These are phyloP conservation scores for Cotesia typhae DNA, from an alignment of 1,140 invertebrate species.

Conservation along the genomic window DNA sequence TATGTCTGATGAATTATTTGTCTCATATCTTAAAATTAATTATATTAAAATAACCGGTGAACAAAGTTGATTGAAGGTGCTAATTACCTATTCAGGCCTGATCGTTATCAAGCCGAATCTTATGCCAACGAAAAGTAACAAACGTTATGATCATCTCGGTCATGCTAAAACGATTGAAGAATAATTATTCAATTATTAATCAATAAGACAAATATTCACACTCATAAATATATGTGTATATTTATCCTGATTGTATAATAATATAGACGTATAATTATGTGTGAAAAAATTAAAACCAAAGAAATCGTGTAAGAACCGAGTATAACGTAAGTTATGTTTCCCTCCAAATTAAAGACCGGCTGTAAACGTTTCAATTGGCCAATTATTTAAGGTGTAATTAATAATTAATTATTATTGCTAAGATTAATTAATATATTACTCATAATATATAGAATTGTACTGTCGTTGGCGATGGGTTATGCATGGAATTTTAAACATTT, in stretches of 20 bases:
- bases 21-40: constrained; percentile 8
- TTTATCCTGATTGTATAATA: too few species aligned
- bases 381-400: constrained; percentile 32
- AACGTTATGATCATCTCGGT: constrained; percentile 28
- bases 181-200: constrained; percentile 15
- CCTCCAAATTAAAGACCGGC: constrained; percentile 41
- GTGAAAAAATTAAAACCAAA: constrained; percentile 23
- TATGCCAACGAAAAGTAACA: constrained; percentile 38
- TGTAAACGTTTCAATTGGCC: constrained; percentile 41
- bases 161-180: constrained; percentile 9
- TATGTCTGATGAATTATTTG: constrained; percentile 22
- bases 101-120: constrained; percentile 47
- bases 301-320: constrained; percentile 19
- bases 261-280: too few species aligned
- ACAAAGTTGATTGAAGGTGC: constrained; percentile 54
- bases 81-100: constrained; percentile 51
- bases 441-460: too few species aligned
- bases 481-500: too few species aligned
- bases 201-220: too few species aligned
- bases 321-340: constrained; percentile 37
- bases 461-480: too few species aligned
- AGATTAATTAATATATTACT: not conserved
- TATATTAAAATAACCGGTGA: constrained; percentile 30
- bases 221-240: too few species aligned
- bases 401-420: not conserved